These are phyloP conservation scores for Marronus borbonicus DNA, from an alignment of 2,888 invertebrate genomes.

Conservation along the genomic window DNA sequence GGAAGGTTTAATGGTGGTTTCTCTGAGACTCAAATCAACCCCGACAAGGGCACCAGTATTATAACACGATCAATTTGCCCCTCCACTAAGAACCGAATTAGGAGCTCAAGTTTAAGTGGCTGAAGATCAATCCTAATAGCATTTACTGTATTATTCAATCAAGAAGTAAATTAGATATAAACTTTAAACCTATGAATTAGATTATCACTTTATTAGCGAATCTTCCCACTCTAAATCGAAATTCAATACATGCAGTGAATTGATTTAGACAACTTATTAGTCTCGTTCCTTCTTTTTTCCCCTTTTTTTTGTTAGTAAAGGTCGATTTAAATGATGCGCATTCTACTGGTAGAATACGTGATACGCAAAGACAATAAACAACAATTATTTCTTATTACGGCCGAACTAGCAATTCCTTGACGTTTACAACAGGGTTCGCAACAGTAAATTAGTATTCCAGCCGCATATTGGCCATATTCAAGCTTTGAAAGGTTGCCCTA, in stretches of 20 bases:
- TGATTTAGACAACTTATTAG: not conserved
- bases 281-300: not conserved
- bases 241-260: not conserved
- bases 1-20: too few species aligned
- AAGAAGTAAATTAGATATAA: too few species aligned
- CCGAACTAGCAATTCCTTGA: slow-evolving; percentile 52
- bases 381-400: slow-evolving; percentile 60
- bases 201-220: too few species aligned
- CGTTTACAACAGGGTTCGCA: slow-evolving; percentile 2
- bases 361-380: slow-evolving; percentile 57
- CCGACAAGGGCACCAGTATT: too few species aligned
- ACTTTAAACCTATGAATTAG: too few species aligned
- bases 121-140: too few species aligned
- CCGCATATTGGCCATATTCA: not conserved
- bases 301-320: slow-evolving; percentile 12
- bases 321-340: slow-evolving; percentile 54
- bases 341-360: slow-evolving; percentile 55
- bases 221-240: not conserved
- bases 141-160: too few species aligned
- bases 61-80: too few species aligned
- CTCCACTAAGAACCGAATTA: too few species aligned
- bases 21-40: too few species aligned
- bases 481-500: slow-evolving; percentile 1
- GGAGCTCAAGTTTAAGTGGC: too few species aligned
- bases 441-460: not conserved